Base-by-base conservation (phyloP, 2,797 vertebrate genomes). In the Tadarida brasiliensis region DNA sequence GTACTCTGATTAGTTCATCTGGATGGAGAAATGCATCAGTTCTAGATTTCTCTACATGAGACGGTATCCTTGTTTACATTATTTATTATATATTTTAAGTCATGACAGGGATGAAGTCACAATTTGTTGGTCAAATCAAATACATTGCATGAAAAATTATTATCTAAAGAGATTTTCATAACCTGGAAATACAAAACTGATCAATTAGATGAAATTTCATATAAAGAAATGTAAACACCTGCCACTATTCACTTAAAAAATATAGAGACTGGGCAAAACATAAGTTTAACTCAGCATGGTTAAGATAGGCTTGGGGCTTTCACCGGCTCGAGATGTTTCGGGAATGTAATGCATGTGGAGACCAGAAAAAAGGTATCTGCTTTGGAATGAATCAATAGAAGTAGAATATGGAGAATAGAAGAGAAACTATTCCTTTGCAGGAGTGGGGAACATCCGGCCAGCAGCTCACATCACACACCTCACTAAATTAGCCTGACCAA, bases 1-100 rank as follows among this genome's bases (percentile, higher is more conserved):
- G 2, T 59, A 63, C 68, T 14, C 14, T 90, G 26, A 81, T 49
- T 59, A 77, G 17, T 16, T 95, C 17, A 71, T 73, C 19, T 70
- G 4, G 11, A 82, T 56, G 20, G 16, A 76, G 11, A 89, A 67
- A 76, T 47, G 1, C 78, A 56, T 44, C 10, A 57, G 7, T 84
- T 80, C 9, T 80, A 33, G 17, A 59, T 89, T 70, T 93, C 20
- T 67, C 11, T 61, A 44, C 2, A 17, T 39, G 20, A 81, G 6
- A 54, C 11, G 49, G 8, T 28, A 51, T 39, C 15, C 14, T 71
- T 73, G 1, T 67, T 20, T 61, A 61, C 5, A 7, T 74, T 78
- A 39, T 82, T 33, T 65, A 17, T 87, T 77, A 85, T 81, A 35
- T 44, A 22, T 86, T 92, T 96, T 86, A 83, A 91, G 59, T 93